phyloP scores from a whole-genome alignment of 2,888 invertebrate genomes.

The Dascillus cervinus region DNA sequence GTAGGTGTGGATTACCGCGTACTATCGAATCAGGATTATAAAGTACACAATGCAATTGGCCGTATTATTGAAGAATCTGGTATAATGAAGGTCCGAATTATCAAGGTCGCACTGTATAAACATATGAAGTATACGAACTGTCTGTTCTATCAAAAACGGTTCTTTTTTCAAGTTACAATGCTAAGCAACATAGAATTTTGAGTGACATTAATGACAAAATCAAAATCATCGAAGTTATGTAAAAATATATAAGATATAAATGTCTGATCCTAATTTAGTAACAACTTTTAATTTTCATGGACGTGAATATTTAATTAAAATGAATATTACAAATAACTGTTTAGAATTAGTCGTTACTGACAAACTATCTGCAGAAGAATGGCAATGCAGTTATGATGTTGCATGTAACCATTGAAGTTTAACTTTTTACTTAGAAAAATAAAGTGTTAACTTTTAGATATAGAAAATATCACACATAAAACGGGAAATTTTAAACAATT shows the following conservation, averaged over 20 bases:
- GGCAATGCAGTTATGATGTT: slow-evolving; percentile 47
- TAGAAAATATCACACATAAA: slow-evolving; percentile 48
- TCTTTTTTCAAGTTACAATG: not conserved
- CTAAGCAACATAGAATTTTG: not conserved
- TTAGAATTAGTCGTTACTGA: slow-evolving; percentile 45
- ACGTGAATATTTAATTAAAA: slow-evolving; percentile 43
- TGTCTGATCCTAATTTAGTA: slow-evolving; percentile 34
- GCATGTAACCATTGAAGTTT: too few species aligned
- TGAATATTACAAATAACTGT: slow-evolving; percentile 40
- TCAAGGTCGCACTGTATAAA: too few species aligned
- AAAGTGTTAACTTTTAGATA: slow-evolving; percentile 32
- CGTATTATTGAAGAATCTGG: too few species aligned
- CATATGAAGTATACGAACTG: too few species aligned
- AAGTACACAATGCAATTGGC: too few species aligned
- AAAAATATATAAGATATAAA: slow-evolving; percentile 3
- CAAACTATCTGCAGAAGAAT: slow-evolving; percentile 48
- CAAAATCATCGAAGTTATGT: not conserved
- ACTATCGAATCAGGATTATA: too few species aligned
- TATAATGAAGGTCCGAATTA: too few species aligned
- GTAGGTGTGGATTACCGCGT: too few species aligned
- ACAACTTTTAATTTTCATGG: slow-evolving; percentile 44
- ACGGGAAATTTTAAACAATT: slow-evolving; percentile 52
- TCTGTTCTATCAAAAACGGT: too few species aligned
- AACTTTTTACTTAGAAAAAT: not conserved
- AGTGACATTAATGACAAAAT: not conserved